Conservation (phyloP, 1,140 invertebrate species). For the Thrips palmi region DNA sequence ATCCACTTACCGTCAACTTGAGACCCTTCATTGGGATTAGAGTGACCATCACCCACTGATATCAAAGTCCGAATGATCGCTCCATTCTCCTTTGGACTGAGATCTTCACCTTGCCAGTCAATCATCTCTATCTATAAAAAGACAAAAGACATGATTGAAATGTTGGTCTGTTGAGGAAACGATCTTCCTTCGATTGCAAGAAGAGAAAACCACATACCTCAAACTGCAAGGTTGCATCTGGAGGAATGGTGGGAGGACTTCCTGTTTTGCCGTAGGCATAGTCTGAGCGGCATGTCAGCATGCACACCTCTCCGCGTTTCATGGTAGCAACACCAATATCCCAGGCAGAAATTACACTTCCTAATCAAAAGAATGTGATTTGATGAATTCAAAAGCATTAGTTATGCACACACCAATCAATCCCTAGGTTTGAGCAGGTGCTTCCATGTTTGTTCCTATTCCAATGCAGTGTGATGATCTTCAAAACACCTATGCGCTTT, state of each 20-base stretch:
- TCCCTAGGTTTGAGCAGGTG: background rate
- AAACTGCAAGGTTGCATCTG: constrained; percentile 78
- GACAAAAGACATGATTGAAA: constrained; percentile 7
- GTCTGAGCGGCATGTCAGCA: constrained; percentile 69
- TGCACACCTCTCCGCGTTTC: constrained; percentile 75
- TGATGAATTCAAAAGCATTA: too few species aligned
- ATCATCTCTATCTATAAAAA: constrained; percentile 58
- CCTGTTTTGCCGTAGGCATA: constrained; percentile 83
- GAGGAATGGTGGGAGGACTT: constrained; percentile 73
- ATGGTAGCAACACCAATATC: constrained; percentile 87
- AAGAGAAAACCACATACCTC: constrained; percentile 40
- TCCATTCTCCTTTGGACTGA: constrained; percentile 64
- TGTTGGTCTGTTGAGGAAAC: constrained; percentile 2
- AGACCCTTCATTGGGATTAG: constrained; percentile 59
- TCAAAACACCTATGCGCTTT: background rate
- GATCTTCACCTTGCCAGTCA: constrained; percentile 69
- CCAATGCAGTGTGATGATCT: too few species aligned
- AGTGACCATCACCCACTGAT: constrained; percentile 41
- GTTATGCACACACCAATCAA: constrained; percentile 11
- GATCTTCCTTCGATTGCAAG: background rate
- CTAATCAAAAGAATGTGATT: constrained; percentile 25
- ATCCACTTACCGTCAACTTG: constrained; percentile 45
- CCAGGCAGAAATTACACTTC: constrained; percentile 83
- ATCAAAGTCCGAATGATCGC: constrained; percentile 59
- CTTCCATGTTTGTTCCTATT: too few species aligned